phyloP scores from a whole-genome alignment of 2,113 vertebrate genomes.

The Ptilonorhynchus violaceus region DNA sequence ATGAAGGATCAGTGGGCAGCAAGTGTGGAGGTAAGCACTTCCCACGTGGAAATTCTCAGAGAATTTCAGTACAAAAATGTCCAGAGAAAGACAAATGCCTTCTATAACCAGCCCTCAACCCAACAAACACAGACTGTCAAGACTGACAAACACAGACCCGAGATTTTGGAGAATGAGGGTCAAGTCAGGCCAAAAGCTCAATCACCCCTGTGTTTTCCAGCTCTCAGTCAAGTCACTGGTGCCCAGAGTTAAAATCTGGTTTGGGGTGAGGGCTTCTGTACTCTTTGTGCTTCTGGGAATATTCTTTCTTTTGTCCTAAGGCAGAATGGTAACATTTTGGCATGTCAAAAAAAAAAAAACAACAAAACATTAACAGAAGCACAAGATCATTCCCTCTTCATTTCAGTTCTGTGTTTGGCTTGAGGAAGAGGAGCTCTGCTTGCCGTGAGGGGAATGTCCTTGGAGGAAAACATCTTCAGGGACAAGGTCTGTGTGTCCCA shows the following conservation, averaged over 20 bases:
- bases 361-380: not conserved
- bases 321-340: not conserved
- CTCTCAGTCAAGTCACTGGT: not conserved
- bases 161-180: not conserved
- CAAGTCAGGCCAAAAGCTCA: not conserved
- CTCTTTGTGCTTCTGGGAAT: not conserved
- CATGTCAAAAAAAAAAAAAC: not conserved
- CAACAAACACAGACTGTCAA: not conserved
- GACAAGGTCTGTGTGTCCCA: not conserved
- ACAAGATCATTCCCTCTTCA: not conserved
- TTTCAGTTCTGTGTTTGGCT: not conserved
- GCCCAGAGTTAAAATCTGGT: not conserved
- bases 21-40: not conserved
- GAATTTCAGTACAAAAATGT: not conserved
- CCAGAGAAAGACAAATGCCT: not conserved
- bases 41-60: not conserved
- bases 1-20: not conserved
- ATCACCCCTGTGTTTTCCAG: not conserved
- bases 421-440: not conserved
- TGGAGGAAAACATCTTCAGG: not conserved
- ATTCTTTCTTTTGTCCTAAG: not conserved
- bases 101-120: not conserved
- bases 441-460: fast-evolving
- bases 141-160: not conserved
- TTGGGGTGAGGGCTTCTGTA: not conserved